Base-by-base conservation (phyloP, 2,113 vertebrate genomes). In the Paralichthys olivaceus region DNA sequence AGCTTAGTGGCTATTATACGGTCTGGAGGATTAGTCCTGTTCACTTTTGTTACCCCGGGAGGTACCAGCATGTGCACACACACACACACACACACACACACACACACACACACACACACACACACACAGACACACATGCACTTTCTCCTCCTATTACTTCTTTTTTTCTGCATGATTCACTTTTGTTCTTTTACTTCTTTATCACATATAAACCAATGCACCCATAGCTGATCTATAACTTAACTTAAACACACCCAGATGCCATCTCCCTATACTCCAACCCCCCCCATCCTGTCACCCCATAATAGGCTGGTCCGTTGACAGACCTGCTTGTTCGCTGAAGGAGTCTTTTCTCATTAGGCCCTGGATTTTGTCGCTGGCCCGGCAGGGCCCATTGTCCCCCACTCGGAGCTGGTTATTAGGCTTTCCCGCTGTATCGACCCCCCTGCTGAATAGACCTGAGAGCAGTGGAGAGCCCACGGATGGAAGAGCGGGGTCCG, bases 1-100 rank as follows among this genome's bases (percentile, higher is more conserved):
- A 96, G 93, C 95, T 96, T 96, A 96, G 95, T 94, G 94, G 92
- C 96, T 93, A 95, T 96, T 96, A 96, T 96, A 92, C 77, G 77
- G 79, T 73, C 88, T 74, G 88, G 89, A 81, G 94, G 96, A 96
- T 97, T 96, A 96, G 92, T 89, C 79, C 66, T 95, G 94, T 94
- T 85, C 86, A 89, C 93, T 62, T 92, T 95, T 94, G 91, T 92
- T 94, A 58, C 71, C 91, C 92, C 88, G 91, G 93, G 93, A 93
- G 92, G 90, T 69, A 67, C 85, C 90, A 83, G 85, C 89, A 65
- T 0, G 29, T 70, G 51, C 66, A 45, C 63, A 61, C 61, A 14
- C 72, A 60, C 32, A 40, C 49, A 32, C 20, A 34, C 54, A 75
- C 40, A 71, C 37, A 34, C 58, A 37, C 40, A 40, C 8, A 20